These are phyloP conservation scores for Agrotis puta DNA, from an alignment of 2,888 invertebrate genomes.

Conservation along the genomic window DNA sequence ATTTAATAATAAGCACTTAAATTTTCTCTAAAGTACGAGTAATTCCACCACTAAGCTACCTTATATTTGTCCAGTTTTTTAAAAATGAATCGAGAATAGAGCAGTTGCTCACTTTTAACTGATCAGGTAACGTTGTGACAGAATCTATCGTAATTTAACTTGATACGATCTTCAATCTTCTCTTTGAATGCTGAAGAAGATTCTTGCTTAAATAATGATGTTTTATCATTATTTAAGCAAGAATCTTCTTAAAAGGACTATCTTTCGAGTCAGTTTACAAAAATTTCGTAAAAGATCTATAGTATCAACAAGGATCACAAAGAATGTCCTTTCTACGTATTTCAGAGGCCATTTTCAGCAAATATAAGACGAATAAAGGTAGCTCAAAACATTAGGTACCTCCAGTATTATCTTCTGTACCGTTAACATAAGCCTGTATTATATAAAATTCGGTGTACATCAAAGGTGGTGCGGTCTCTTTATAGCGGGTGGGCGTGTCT, in stretches of 20 bases:
- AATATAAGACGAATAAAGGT: neutral
- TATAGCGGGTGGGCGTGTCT: constrained; percentile 88
- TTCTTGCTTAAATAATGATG: neutral
- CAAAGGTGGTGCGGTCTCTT: constrained; percentile 80
- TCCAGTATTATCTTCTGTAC: constrained; percentile 34
- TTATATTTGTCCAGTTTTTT: neutral
- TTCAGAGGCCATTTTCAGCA: constrained; percentile 7
- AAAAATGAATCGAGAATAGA: neutral
- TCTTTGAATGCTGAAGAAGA: no score
- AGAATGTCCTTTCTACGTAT: neutral
- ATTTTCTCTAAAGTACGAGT: no score
- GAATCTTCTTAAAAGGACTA: neutral
- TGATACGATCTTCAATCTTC: neutral
- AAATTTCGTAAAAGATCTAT: neutral
- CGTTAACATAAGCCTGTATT: constrained; percentile 49
- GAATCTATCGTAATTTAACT: neutral
- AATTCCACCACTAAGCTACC: neutral
- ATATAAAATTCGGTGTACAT: constrained; percentile 70
- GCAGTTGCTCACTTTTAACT: neutral
- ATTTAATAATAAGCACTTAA: neutral
- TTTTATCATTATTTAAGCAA: neutral
- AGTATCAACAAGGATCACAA: neutral
- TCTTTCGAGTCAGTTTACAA: neutral
- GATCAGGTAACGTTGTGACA: neutral
- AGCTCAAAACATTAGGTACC: constrained; percentile 42